A percentile compares a stretch with the other conserved stretches of the same genome.
These are phyloP conservation scores for Leucania comma DNA, from an alignment of 2,888 invertebrate species.

Conservation along the genomic window DNA sequence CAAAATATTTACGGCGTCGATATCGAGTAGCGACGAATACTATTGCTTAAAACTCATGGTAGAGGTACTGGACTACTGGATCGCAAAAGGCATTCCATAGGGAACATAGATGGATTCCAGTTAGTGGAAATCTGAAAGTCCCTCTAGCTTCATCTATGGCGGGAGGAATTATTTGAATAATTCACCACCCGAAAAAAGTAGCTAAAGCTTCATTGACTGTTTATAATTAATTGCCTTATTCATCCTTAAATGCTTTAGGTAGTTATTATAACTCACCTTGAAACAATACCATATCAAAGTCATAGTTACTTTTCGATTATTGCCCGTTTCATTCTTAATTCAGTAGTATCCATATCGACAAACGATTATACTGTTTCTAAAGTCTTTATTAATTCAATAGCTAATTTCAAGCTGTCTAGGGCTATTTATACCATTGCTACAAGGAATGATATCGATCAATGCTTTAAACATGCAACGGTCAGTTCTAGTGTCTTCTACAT, in stretches of 20 bases:
- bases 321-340: slow-evolving; percentile 34
- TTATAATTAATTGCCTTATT: not conserved
- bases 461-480: slow-evolving; percentile 42
- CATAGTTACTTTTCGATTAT: not conserved
- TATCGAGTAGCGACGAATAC: no score
- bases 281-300: not conserved
- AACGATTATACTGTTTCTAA: slow-evolving; percentile 38
- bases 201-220: not conserved
- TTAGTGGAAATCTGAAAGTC: no score
- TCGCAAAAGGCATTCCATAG: no score
- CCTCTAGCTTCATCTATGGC: no score
- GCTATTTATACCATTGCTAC: slow-evolving; percentile 46
- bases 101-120: no score
- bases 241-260: not conserved
- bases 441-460: slow-evolving; percentile 50
- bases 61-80: no score
- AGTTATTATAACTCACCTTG: not conserved
- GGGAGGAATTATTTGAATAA: no score
- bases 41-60: no score
- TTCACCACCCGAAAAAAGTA: no score
- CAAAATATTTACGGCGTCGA: no score
- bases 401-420: slow-evolving; percentile 43
- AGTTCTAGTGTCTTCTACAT: slow-evolving; percentile 34
- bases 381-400: slow-evolving; percentile 47
- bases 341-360: slow-evolving; percentile 39